Evolutionary conservation across 2,888 invertebrate genomes (phyloP).

Genomic region (Himalopsyche tibetana): DNA sequence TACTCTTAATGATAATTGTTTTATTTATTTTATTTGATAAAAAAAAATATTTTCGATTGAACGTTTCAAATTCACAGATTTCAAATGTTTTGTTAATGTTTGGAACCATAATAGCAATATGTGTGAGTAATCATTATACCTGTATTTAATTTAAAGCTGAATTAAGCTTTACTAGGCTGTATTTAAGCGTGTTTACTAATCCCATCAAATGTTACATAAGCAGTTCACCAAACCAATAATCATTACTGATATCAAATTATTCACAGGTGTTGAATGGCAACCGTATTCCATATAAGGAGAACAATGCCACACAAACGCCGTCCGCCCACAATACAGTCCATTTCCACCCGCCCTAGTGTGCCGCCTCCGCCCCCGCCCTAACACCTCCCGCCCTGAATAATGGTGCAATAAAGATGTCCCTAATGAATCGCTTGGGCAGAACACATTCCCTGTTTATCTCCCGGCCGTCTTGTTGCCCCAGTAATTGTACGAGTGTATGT

Average conservation of each 20-base stretch:
- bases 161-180: too few relatives aligned
- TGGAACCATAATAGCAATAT: too few relatives aligned
- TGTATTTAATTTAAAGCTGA: too few relatives aligned
- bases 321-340: slow-evolving; percentile 20
- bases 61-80: too few relatives aligned
- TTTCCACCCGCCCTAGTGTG: slow-evolving; percentile 17
- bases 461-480: slow-evolving; percentile 39
- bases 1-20: too few relatives aligned
- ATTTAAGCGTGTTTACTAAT: neutral
- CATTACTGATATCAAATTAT: slow-evolving; percentile 25
- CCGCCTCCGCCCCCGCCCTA: slow-evolving; percentile 34
- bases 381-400: slow-evolving; percentile 56
- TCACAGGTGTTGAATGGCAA: slow-evolving; percentile 25
- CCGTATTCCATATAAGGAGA: neutral
- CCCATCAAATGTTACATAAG: neutral
- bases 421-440: slow-evolving; percentile 65
- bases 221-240: neutral
- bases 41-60: too few relatives aligned
- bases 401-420: slow-evolving; percentile 66
- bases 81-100: too few relatives aligned
- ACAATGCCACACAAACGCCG: slow-evolving; percentile 15
- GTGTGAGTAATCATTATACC: too few relatives aligned
- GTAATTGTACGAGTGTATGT: slow-evolving; percentile 31
- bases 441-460: slow-evolving; percentile 65
- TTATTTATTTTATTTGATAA: too few relatives aligned